Evolutionary conservation across 2,113 vertebrate species (phyloP), one percentile per base, ranked within the genome.

Genomic region (Poeciliopsis prolifica): DNA sequence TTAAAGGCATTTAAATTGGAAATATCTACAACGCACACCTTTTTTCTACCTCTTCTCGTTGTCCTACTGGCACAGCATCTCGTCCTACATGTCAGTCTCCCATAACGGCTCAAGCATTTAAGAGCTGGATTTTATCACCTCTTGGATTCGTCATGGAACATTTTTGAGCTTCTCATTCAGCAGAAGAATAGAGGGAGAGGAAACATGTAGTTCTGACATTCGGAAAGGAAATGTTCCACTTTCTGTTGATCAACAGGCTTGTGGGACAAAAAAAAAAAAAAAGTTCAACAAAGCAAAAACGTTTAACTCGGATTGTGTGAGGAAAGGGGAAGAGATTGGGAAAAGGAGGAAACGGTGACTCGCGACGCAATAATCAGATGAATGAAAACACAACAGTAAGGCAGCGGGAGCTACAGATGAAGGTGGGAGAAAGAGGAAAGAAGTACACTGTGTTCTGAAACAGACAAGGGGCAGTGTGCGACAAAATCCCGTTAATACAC

Each of bases 401-500:
- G 70, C 14, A 22, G 40, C 5, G 28, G 60, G 60, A 70, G 54
- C 30, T 30, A 74, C 22, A 60, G 67, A 71, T 3, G 5, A 72
- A 72, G 70, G 26, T 35, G n/a, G 60, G 40, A 11, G 58, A 44
- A 51, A 75, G 48, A 28, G 30, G 35, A 31, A 63, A 13, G 29
- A 26, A 69, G 74, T 26, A 51, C 54, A 51, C 64, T 17, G 69
- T 81, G 76, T 71, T 85, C 75, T 58, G 82, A 89, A 81, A 88
- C 77, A 89, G 78, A 79, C 79, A 72, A 80, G 86, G 75, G 86
- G 86, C 72, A 65, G 77, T 37, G 63, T 86, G 85, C 89, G 87
- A 93, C 91, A 92, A 93, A 94, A 91, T 19, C 78, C 61, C 61
- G 75, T 81, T 91, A 92, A 92, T 89, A 81, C 87, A 86, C 80